Evolutionary conservation across 2,888 invertebrate species (phyloP), one percentile per base, ranked within the genome.

Genomic region (Cosmia pyralina): DNA sequence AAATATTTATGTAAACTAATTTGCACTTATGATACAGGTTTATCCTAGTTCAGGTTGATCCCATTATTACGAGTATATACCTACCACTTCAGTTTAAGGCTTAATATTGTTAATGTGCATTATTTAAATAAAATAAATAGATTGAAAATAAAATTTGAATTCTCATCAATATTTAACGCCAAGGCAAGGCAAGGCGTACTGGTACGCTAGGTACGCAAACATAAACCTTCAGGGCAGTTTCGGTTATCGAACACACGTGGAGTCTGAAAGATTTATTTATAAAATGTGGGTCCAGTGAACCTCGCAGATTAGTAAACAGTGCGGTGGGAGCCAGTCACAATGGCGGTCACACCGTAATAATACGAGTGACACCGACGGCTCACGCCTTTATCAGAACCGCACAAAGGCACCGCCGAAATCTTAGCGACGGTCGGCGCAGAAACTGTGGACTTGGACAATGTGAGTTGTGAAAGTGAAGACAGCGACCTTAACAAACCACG

Each of bases 401-500:
- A 87, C 87, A 86, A 85, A 83, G 82, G 77, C 80, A 69, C 50
- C 70, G 71, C 69, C 85, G 64, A 86, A 86, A 87, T 87, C 84
- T 88, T 82, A 63, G 72, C 46, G 58, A 52, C 7, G 22, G 1
- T 15, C 7, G 19, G 38, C 70, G n/a, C 65, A 4, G 50, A 34
- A 10, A 72, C 87, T 78, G 34, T 4, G 79, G 70, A 87, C 87
- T 81, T 79, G 53, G 58, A 46, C 44, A 48, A 66, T 17, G 34
- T 41, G 41, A 0, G 10, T 28, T n/a, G 28, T 28, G 38, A 38
- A 5, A 28, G 28, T 28, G 5, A 22, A 41, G 0, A 28, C 15
- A 44, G 6, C 15, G 15, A 44, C 34, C 15, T 41, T 19, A 28
- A 0, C 6, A 4, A 41, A 15, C 10, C 10, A 28, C 1, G 28